phyloP scores from a whole-genome alignment of 2,797 vertebrate genomes.

The Enteromius argenteus region DNA sequence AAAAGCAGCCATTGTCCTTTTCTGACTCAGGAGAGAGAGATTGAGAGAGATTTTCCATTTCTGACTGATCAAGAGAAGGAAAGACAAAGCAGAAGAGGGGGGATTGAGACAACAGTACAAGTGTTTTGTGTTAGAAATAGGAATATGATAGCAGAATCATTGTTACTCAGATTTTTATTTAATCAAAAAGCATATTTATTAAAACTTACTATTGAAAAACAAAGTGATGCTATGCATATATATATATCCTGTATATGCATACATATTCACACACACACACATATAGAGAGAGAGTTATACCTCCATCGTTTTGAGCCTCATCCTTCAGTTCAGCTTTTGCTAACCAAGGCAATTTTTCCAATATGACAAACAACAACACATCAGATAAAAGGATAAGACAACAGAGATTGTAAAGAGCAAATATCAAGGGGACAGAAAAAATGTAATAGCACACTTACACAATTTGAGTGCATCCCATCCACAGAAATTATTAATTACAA shows the following conservation, averaged over 20 bases:
- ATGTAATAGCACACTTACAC: constrained; percentile 61
- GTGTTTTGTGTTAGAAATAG: not conserved
- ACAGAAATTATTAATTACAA: constrained; percentile 66
- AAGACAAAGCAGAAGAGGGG: not conserved
- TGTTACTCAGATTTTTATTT: not conserved
- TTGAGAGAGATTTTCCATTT: constrained; percentile 34
- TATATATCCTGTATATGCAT: too few species aligned
- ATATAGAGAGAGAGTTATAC: not conserved
- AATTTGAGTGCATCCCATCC: constrained; percentile 62
- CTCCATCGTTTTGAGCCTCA: not conserved
- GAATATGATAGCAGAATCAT: not conserved
- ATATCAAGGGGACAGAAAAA: constrained; percentile 29
- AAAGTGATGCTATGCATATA: too few species aligned
- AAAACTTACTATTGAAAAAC: not conserved
- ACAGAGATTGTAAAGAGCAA: not conserved
- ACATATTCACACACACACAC: too few species aligned
- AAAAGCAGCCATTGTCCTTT: constrained; percentile 32
- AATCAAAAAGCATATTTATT: not conserved
- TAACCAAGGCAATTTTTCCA: not conserved
- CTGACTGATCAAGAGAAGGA: constrained; percentile 9
- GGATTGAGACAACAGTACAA: not conserved
- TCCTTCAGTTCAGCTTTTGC: not conserved
- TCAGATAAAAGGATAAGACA: not conserved
- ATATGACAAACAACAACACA: not conserved
- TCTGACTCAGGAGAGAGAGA: constrained; percentile 43